A percentile compares a stretch with the other conserved stretches of the same genome.
phyloP scores from a whole-genome alignment of 2,888 invertebrate species.

The Scelioninae gen. 2 region DNA sequence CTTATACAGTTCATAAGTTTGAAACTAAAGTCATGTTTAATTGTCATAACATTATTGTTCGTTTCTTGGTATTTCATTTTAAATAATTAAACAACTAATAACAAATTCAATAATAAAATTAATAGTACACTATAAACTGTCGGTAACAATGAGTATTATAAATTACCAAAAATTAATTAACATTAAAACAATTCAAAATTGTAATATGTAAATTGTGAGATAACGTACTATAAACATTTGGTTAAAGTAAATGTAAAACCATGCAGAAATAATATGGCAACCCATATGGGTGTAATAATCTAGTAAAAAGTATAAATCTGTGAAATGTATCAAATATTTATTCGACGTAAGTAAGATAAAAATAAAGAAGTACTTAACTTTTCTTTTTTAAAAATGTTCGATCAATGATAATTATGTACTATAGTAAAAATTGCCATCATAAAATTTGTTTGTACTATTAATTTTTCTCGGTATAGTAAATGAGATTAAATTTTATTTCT shows the following conservation, averaged over 20 bases:
- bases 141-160: constrained; percentile 21
- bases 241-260: constrained; percentile 17
- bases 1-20: constrained; percentile 19
- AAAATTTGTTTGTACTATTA: no score
- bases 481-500: no score
- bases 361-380: no score
- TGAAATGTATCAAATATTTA: no score
- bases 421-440: no score
- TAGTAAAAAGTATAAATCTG: no score
- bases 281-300: no score
- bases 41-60: constrained; percentile 46
- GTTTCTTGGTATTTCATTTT: constrained; percentile 12
- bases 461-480: no score
- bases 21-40: constrained; percentile 29
- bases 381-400: no score
- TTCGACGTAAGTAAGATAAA: no score
- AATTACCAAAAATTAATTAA: constrained; percentile 30
- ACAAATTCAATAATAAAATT: constrained; percentile 23
- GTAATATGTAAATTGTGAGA: constrained; percentile 4
- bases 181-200: constrained; percentile 29
- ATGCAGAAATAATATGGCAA: no score
- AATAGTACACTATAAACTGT: constrained; percentile 23
- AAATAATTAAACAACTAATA: constrained; percentile 36
- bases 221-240: constrained; percentile 38
- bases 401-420: no score